Conservation (phyloP, 2,797 vertebrate species). For the Epinephelus awoara region DNA sequence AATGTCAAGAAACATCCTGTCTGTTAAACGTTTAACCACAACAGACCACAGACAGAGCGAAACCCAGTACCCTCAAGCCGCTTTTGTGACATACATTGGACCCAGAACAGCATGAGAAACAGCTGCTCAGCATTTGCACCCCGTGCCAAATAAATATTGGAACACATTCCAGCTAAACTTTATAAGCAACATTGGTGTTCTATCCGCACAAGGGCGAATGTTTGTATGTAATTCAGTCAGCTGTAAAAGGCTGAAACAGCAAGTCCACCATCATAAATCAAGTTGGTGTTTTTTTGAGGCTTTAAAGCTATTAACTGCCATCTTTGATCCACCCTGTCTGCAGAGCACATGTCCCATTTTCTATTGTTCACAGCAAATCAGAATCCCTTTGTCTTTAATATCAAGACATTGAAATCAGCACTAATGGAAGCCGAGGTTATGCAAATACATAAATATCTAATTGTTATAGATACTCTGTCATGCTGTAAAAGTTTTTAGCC, state of each 20-base stretch:
- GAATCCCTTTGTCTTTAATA: slow-evolving; percentile 43
- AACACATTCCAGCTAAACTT: slow-evolving; percentile 51
- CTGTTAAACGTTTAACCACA: slow-evolving; percentile 33
- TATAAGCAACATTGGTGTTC: slow-evolving; percentile 44
- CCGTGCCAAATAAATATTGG: slow-evolving; percentile 69
- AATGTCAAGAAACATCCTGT: slow-evolving; percentile 23
- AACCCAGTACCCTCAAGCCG: slow-evolving; percentile 4
- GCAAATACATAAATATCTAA: not conserved
- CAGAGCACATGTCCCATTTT: slow-evolving; percentile 58
- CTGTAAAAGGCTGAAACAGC: slow-evolving; percentile 59
- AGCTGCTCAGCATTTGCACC: slow-evolving; percentile 77
- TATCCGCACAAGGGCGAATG: slow-evolving; percentile 23
- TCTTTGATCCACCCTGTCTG: slow-evolving; percentile 77
- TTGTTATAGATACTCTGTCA: slow-evolving; percentile 27
- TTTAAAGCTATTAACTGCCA: slow-evolving; percentile 36
- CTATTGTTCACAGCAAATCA: slow-evolving; percentile 39
- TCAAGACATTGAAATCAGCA: slow-evolving; percentile 31
- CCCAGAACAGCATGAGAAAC: slow-evolving; percentile 63
- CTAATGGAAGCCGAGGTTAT: slow-evolving; percentile 6
- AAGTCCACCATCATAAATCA: slow-evolving; percentile 68
- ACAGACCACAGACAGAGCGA: slow-evolving; percentile 29
- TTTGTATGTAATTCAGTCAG: slow-evolving; percentile 60
- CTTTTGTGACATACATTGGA: slow-evolving; percentile 54
- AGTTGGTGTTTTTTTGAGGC: slow-evolving; percentile 39
- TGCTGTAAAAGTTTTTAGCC: slow-evolving; percentile 25